Conservation (phyloP, 2,888 invertebrate genomes). For the Dryocosmus kuriphilus region DNA sequence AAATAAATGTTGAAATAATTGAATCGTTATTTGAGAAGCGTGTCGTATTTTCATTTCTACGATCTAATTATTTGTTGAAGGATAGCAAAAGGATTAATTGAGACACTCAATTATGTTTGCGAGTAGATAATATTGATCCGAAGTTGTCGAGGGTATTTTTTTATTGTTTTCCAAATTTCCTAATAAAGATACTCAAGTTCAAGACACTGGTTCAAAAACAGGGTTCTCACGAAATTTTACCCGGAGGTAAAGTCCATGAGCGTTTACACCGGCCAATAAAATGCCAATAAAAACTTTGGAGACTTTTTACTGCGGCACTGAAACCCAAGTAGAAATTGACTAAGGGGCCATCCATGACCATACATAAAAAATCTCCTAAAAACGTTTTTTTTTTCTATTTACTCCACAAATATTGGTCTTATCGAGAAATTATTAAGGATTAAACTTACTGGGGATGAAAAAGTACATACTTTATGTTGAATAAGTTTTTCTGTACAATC, state of each 20-base stretch:
- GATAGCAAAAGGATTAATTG: not conserved
- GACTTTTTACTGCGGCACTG: slow-evolving; percentile 27
- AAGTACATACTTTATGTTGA: too few species aligned
- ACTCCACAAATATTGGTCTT: too few species aligned
- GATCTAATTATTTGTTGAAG: not conserved
- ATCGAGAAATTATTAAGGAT: too few species aligned
- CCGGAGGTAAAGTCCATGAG: slow-evolving; percentile 27
- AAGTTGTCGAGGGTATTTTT: not conserved
- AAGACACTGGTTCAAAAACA: not conserved
- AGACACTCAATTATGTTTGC: not conserved
- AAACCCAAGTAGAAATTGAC: not conserved
- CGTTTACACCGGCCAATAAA: slow-evolving; percentile 26
- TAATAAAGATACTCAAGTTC: slow-evolving; percentile 7
- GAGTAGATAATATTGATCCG: not conserved
- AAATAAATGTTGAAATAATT: too few species aligned
- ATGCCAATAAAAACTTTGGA: too few species aligned
- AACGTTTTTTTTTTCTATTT: too few species aligned
- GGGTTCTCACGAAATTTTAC: slow-evolving; percentile 39
- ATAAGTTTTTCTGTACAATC: too few species aligned
- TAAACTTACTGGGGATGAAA: too few species aligned
- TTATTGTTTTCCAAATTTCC: slow-evolving; percentile 8
- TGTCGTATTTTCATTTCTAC: too few species aligned
- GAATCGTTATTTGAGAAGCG: too few species aligned
- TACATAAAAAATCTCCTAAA: too few species aligned
- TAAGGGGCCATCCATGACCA: too few species aligned